phyloP scores from a whole-genome alignment of 1,140 invertebrate species.

The Catajapyx aquilonaris region DNA sequence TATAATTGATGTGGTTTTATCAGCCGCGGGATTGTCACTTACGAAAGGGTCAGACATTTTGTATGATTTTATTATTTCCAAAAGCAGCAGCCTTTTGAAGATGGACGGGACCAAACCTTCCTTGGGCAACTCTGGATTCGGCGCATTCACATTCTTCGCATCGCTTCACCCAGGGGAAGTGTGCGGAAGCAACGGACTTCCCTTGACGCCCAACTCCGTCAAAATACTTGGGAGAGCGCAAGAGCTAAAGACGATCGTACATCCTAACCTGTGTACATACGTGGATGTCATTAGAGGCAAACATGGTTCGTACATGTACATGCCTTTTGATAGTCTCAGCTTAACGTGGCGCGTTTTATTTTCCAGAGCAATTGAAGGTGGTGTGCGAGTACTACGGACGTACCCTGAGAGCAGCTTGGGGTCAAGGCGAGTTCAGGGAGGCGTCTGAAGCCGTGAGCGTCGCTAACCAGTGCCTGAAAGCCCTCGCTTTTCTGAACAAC shows the following conservation, averaged over 20 bases:
- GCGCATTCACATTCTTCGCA: conserved; percentile 75
- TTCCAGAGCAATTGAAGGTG: neutral
- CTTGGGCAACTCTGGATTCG: conserved; percentile 27
- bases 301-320: conserved; percentile 56
- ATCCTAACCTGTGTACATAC: conserved; percentile 68
- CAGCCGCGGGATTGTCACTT: no score
- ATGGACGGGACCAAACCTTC: no score
- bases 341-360: no score
- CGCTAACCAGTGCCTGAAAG: conserved; percentile 46
- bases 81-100: no score
- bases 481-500: conserved; percentile 49
- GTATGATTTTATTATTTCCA: no score
- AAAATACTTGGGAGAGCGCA: conserved; percentile 78
- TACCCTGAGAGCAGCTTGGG: neutral
- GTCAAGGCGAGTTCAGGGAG: neutral
- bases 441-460: conserved; percentile 30
- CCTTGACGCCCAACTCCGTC: conserved; percentile 87
- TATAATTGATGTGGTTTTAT: no score
- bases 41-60: no score
- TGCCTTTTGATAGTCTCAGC: no score
- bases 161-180: conserved; percentile 71
- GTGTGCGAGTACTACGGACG: neutral
- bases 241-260: conserved; percentile 51
- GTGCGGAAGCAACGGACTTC: conserved; percentile 87
- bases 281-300: conserved; percentile 79